Evolutionary conservation across 1,140 invertebrate species (phyloP), one percentile per base, ranked within the genome.

Genomic region (Lordiphosa clarofinis): DNA sequence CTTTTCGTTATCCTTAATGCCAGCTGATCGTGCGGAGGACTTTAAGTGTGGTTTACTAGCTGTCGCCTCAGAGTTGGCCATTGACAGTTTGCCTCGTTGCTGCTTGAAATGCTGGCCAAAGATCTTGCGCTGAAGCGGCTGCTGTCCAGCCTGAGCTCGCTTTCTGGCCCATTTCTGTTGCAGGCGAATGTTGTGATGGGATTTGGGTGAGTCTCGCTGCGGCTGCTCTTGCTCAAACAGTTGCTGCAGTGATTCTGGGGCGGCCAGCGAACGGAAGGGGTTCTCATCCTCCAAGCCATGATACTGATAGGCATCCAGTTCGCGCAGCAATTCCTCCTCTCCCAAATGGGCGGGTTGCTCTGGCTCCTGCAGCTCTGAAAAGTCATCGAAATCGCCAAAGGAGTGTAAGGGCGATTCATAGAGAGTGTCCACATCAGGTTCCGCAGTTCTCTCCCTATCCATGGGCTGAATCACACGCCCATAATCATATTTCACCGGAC

Each of bases 161-260:
- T 88, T 88, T 13, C 76, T 52, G 12, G 78, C 67, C 86, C 86
- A 88, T 48, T 88, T 86, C 36, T 86, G 86, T 24, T 88, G 86
- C 42, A 71, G 49, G 44, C 82, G 66, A 54, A 79, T 75, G 35
- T 87, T 87, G 56, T 75, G 87, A 49, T 72, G 76, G 28, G 38
- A 7, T 6, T 42, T 15, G 0, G 39, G 35, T 1, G 46, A 52
- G 12, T 86, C 67, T 11, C 49, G 62, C 15, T 76, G 73, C 21
- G 54, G 53, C 36, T 73, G 61, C 13, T 74, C 60, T 40, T 76
- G 70, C 43, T 84, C 81, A 35, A 88, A 73, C 5, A 86, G 67
- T 50, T 86, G 73, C 10, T 88, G 79, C 49, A 87, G 33, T 0
- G 64, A 52, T 1, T 86, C 81, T 1, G 86, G 66, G 4, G 72